Evolutionary conservation across 2,888 invertebrate species (phyloP), one percentile per base, ranked within the genome.

Genomic region (Agrotis ipsilon): DNA sequence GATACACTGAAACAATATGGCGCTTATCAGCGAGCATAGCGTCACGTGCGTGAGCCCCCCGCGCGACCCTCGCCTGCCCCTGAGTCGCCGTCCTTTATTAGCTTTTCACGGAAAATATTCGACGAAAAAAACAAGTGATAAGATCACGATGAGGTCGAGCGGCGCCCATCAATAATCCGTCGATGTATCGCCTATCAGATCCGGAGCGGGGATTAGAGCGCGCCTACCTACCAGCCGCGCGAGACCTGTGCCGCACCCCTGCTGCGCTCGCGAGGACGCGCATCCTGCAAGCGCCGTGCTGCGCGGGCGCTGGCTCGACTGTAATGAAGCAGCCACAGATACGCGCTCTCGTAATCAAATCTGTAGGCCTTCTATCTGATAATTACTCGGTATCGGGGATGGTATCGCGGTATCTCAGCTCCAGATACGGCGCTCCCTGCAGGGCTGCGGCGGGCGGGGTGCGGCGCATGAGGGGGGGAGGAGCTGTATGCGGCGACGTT

Each of bases 61-160:
- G 62, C 79, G 72, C 68, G 4, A 57, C 80, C 76, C 90, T 74
- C 82, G 81, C 83, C 62, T 0, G 2, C 55, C 68, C 45, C 78
- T 54, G 18, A 80, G 86, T 51, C 81, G 51, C 62, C 83, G 81
- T 76, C 83, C 80, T 89, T 91, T 93, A 93, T 92, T 93, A 91
- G 91, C 92, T 94, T 93, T 94, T 91, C 94, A 93, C 93, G 93
- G 93, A 94, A 94, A 93, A 94, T 92, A 91, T 92, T 93, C 90
- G 90, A 90, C 89, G 87, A 93, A 94, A 94, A 93, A 94, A 93
- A 94, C 93, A 94, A 92, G 89, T 90, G 95, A 95, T 96, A 95
- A 95, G 92, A 93, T 93, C 93, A 85, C 90, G 91, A 89, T 90
- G 93, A 94, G 92, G 92, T 86, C 92, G 94, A 91, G 91, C 93